phyloP scores from a whole-genome alignment of 2,113 vertebrate species.

The Camelus dromedarius region DNA sequence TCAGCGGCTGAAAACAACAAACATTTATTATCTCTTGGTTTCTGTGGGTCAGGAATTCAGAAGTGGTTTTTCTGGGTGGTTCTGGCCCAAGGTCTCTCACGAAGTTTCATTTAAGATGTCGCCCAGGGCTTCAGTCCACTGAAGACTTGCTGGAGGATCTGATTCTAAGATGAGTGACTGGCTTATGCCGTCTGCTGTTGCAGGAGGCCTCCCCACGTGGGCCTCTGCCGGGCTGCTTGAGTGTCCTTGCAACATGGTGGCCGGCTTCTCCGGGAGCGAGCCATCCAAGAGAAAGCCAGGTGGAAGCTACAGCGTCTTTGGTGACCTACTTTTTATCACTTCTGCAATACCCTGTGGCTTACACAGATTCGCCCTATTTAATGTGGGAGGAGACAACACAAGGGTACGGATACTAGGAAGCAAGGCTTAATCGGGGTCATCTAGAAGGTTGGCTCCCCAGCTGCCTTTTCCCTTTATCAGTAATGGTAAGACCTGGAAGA shows the following conservation, averaged over 20 bases:
- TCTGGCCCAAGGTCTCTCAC: background rate
- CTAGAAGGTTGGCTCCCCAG: background rate
- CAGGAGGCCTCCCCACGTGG: too few species aligned
- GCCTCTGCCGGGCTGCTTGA: background rate
- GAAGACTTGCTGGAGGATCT: background rate
- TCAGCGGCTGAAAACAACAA: background rate
- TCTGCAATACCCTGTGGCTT: background rate
- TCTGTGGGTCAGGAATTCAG: background rate
- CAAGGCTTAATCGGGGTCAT: background rate
- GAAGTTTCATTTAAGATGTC: background rate
- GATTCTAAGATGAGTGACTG: background rate
- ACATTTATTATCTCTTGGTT: background rate
- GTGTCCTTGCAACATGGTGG: background rate
- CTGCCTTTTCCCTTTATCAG: background rate
- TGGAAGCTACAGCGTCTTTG: background rate
- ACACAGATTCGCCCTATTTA: background rate
- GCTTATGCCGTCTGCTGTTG: too few species aligned
- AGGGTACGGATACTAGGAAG: background rate
- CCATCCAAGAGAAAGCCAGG: background rate
- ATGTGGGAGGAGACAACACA: background rate
- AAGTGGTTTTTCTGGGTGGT: background rate
- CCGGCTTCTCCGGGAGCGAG: background rate
- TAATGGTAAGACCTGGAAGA: background rate
- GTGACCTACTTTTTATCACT: background rate
- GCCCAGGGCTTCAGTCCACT: accelerated